Evolutionary conservation across 2,797 vertebrate genomes (phyloP).

Genomic region (Cossypha heuglini): DNA sequence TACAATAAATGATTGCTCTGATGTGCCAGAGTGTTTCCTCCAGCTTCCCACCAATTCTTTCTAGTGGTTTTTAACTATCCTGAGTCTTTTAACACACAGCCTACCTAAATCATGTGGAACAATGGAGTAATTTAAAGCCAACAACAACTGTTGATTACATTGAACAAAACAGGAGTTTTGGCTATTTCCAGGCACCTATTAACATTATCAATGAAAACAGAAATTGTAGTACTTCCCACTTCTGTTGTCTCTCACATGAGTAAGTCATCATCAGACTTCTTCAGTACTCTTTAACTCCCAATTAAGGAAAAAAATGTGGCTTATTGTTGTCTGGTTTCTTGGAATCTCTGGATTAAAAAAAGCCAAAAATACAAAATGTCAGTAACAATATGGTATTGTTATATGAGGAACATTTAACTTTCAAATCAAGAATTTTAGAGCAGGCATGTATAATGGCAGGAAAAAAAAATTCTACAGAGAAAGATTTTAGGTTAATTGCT

Average conservation of each 20-base stretch:
- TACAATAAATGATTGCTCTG: not conserved
- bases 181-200: not conserved
- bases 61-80: not conserved
- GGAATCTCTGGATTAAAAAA: not conserved
- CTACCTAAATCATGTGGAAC: not conserved
- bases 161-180: not conserved
- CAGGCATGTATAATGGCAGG: not conserved
- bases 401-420: not conserved
- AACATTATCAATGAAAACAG: not conserved
- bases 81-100: not conserved
- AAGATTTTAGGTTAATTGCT: not conserved
- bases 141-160: not conserved
- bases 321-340: not conserved
- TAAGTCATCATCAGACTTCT: not conserved
- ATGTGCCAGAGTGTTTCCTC: not conserved
- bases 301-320: not conserved
- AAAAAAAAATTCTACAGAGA: not conserved
- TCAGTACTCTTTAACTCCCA: not conserved
- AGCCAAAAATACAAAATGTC: not conserved
- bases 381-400: not conserved
- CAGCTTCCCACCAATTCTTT: not conserved
- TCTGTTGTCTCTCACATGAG: not conserved
- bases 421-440: not conserved
- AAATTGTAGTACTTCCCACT: not conserved
- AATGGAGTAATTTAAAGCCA: not conserved